Conservation (phyloP, 1,140 invertebrate species). For the Zelostemma sp. region DNA sequence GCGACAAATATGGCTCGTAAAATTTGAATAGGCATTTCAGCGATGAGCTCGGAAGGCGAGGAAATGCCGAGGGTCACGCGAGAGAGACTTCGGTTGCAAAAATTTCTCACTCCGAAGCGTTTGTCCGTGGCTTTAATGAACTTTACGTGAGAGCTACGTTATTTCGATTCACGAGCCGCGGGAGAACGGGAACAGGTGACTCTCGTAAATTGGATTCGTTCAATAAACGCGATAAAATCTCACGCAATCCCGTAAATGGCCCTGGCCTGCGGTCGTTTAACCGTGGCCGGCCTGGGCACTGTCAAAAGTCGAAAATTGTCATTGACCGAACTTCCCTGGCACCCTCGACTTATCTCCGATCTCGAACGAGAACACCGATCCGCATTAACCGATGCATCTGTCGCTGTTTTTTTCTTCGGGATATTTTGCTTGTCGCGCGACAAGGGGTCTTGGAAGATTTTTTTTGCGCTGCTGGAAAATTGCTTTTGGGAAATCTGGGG, state of each 20-base stretch:
- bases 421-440: constrained; percentile 8
- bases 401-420: constrained; percentile 15
- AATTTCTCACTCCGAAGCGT: too few species aligned
- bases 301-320: constrained; percentile 46
- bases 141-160: too few species aligned
- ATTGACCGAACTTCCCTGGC: constrained; percentile 17
- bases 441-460: too few species aligned
- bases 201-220: constrained; percentile 28
- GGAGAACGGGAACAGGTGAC: constrained; percentile 14
- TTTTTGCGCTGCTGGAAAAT: too few species aligned
- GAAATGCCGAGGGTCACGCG: constrained; percentile 11
- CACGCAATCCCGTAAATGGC: constrained; percentile 41
- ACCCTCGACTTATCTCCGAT: constrained; percentile 39
- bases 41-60: constrained; percentile 36
- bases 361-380: constrained; percentile 23
- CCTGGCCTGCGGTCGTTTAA: constrained; percentile 14
- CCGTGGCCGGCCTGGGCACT: constrained; percentile 15
- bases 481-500: too few species aligned
- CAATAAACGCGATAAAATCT: constrained; percentile 39
- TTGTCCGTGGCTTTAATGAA: too few species aligned
- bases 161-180: too few species aligned
- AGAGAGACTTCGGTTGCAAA: too few species aligned
- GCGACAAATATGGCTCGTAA: constrained; percentile 66
- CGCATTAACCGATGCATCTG: constrained; percentile 35
- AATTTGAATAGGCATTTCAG: constrained; percentile 67